phyloP scores from a whole-genome alignment of 2,888 invertebrate genomes.

The Troilus luridus region DNA sequence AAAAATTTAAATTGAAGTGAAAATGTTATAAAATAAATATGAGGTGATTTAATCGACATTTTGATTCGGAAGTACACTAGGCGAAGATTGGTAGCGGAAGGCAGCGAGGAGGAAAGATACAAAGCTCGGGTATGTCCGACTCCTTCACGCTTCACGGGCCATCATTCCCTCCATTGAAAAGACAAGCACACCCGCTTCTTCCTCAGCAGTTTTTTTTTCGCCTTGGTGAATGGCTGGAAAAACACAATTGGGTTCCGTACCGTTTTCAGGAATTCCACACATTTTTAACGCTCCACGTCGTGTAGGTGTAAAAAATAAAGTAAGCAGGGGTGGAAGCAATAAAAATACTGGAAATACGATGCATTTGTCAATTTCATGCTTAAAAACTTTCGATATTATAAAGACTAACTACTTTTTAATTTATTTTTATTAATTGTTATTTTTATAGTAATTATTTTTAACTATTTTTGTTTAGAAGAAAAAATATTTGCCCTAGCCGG shows the following conservation, averaged over 20 bases:
- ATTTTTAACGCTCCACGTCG: neutral
- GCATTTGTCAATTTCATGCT: too few species aligned
- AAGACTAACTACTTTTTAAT: too few species aligned
- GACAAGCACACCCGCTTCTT: slow-evolving; percentile 1
- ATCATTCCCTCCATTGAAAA: neutral
- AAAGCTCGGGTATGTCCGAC: neutral
- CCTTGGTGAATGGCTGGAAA: neutral
- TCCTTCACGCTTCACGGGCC: slow-evolving; percentile 9
- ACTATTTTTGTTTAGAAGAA: too few species aligned
- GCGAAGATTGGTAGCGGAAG: neutral
- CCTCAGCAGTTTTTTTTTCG: neutral
- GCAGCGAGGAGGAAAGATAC: neutral
- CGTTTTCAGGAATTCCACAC: neutral
- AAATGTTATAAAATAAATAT: neutral
- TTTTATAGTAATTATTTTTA: too few species aligned
- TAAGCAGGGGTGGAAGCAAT: neutral
- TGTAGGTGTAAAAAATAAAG: neutral
- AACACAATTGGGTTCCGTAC: neutral
- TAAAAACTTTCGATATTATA: too few species aligned
- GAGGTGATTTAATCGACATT: neutral
- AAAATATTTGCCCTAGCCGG: too few species aligned
- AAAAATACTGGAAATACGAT: too few species aligned
- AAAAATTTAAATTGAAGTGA: too few species aligned
- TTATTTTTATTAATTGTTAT: too few species aligned
- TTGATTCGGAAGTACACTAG: neutral